Conservation (phyloP, 2,888 invertebrate genomes). For the Thymelicus sylvestris region DNA sequence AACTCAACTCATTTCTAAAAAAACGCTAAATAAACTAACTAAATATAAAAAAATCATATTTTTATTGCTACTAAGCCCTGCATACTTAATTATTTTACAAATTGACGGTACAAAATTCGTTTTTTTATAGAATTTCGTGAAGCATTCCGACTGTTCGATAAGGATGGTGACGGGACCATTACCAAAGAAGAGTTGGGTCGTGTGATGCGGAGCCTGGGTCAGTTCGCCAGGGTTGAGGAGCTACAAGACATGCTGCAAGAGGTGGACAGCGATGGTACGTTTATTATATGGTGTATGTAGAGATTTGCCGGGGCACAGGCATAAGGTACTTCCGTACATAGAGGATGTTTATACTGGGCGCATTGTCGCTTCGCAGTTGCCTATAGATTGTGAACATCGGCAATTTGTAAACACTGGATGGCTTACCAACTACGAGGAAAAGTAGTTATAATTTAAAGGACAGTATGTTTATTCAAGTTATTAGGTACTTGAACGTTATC, state of each 20-base stretch:
- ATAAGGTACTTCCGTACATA: not conserved
- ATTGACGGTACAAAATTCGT: not conserved
- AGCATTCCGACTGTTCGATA: conserved; percentile 94
- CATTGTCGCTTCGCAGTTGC: not conserved
- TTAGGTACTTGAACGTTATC: no score
- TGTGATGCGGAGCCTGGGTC: conserved; percentile 94
- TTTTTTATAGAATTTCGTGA: conserved; percentile 89
- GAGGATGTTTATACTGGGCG: no score
- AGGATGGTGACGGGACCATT: conserved; percentile 94
- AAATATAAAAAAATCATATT: not conserved
- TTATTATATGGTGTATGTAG: not conserved
- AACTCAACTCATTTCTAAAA: no score
- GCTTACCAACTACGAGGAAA: not conserved
- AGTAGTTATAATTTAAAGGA: not conserved
- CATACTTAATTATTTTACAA: no score
- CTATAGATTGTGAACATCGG: not conserved
- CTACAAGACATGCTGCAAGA: conserved; percentile 94
- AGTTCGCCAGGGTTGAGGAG: conserved; percentile 94
- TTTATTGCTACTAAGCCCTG: conserved; percentile 42
- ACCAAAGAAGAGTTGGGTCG: conserved; percentile 94
- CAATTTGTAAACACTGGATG: not conserved
- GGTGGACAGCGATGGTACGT: conserved; percentile 90
- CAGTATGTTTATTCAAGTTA: no score
- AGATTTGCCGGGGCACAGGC: no score
- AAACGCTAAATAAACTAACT: no score